Evolutionary conservation across 1,140 invertebrate species (phyloP).

Genomic region (Radopholus similis): DNA sequence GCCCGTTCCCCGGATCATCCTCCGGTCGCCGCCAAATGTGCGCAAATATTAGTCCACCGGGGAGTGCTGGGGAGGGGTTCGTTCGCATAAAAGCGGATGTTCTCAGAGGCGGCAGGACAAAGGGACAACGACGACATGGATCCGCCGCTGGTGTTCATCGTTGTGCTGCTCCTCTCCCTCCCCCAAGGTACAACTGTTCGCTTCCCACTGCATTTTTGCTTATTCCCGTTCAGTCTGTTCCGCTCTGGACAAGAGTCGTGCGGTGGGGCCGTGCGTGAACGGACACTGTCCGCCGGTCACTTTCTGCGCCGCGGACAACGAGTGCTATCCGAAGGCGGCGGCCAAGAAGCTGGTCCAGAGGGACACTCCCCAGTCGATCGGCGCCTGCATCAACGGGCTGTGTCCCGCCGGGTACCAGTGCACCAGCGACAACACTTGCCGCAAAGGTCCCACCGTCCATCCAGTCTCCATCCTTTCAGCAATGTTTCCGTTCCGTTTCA

Average conservation of each 20-base stretch:
- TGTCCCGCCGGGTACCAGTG: conserved; percentile 8
- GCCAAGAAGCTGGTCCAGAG: neutral
- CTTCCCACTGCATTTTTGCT: too few relatives aligned
- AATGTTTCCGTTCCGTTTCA: neutral
- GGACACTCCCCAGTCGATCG: neutral
- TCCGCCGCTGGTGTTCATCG: too few relatives aligned
- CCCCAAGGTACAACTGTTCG: too few relatives aligned
- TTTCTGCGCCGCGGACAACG: neutral
- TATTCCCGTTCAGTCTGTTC: neutral
- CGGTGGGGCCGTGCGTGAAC: neutral
- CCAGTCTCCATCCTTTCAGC: neutral
- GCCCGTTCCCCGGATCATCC: too few relatives aligned
- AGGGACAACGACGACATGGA: too few relatives aligned
- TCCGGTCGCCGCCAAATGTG: too few relatives aligned
- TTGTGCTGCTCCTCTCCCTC: too few relatives aligned
- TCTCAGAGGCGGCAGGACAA: too few relatives aligned
- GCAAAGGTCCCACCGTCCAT: neutral
- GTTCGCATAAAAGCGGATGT: too few relatives aligned
- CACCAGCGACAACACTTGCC: neutral
- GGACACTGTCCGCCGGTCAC: neutral
- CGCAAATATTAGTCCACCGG: too few relatives aligned
- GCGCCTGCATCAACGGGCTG: conserved; percentile 6
- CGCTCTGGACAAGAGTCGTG: neutral
- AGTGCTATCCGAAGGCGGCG: neutral
- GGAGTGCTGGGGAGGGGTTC: too few relatives aligned